These are phyloP conservation scores for Mya arenaria DNA, from an alignment of 1,140 invertebrate genomes.

Conservation along the genomic window DNA sequence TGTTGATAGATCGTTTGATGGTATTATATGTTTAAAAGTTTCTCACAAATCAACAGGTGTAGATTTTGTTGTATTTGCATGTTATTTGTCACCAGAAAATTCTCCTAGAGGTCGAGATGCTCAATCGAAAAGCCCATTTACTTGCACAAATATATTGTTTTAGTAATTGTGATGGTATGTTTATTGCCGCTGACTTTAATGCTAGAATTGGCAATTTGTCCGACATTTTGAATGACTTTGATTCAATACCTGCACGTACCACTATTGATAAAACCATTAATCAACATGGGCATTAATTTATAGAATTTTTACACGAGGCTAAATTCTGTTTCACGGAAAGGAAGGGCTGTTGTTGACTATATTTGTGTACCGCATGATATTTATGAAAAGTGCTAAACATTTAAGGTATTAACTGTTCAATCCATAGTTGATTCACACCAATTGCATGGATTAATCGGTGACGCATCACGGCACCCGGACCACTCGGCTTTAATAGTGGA, in stretches of 20 bases:
- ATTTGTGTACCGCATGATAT: conserved; percentile 56
- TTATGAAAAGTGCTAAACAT: conserved; percentile 14
- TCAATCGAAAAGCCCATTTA: conserved; percentile 22
- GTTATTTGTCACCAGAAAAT: conserved; percentile 7
- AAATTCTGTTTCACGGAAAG: conserved; percentile 35
- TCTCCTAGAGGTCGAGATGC: conserved; percentile 33
- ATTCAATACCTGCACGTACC: too few species aligned
- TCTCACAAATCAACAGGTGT: not conserved
- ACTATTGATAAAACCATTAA: too few species aligned
- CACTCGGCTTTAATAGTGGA: conserved; percentile 42
- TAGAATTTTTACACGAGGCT: too few species aligned
- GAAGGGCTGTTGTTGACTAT: conserved; percentile 60
- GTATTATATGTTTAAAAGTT: conserved; percentile 42
- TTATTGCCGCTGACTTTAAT: conserved; percentile 34
- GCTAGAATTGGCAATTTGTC: too few species aligned
- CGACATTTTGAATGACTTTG: too few species aligned
- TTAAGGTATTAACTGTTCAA: conserved; percentile 34
- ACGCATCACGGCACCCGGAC: conserved; percentile 49
- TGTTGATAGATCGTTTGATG: conserved; percentile 28
- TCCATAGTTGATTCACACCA: conserved; percentile 38
- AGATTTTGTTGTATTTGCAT: conserved; percentile 36
- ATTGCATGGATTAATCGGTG: conserved; percentile 44
- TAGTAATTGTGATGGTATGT: conserved; percentile 15
- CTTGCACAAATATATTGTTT: conserved; percentile 5
- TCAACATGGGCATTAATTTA: too few species aligned